These are phyloP conservation scores for Eubasilissa splendida DNA, from an alignment of 2,888 invertebrate species.

Conservation along the genomic window DNA sequence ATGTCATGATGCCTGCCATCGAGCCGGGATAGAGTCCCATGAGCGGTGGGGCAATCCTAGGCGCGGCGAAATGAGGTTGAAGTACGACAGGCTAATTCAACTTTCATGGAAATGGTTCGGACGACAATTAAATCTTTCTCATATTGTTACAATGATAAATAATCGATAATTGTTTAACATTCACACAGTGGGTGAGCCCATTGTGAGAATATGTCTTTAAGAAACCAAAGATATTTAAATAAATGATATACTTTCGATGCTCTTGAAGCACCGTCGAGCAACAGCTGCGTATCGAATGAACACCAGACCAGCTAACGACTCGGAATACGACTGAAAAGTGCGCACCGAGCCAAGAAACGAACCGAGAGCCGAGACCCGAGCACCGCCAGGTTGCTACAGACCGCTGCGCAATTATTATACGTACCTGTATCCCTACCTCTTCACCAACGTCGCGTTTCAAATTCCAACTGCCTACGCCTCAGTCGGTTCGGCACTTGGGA, in stretches of 20 bases:
- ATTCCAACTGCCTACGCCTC: neutral
- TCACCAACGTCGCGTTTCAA: neutral
- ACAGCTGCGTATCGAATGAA: neutral
- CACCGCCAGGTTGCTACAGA: slow-evolving; percentile 31
- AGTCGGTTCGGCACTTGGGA: neutral
- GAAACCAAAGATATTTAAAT: too few relatives aligned
- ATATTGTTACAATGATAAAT: too few relatives aligned
- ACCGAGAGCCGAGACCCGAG: neutral
- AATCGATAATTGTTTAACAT: too few relatives aligned
- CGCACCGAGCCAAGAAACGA: slow-evolving; percentile 19
- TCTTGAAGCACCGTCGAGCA: neutral
- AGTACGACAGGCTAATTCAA: neutral
- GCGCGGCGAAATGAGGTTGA: slow-evolving; percentile 16
- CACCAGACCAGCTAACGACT: neutral
- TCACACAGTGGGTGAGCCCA: too few relatives aligned
- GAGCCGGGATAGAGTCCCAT: too few relatives aligned
- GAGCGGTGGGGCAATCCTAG: too few relatives aligned
- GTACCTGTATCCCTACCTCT: slow-evolving; percentile 21
- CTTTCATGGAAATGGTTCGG: slow-evolving; percentile 1
- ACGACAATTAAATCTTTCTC: neutral
- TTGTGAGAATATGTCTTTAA: too few relatives aligned
- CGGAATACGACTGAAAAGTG: slow-evolving; percentile 24
- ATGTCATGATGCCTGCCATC: too few relatives aligned
- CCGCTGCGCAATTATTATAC: slow-evolving; percentile 34
- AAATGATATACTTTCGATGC: too few relatives aligned